Evolutionary conservation across 2,888 invertebrate species (phyloP).

Genomic region (Colostygia pectinataria): DNA sequence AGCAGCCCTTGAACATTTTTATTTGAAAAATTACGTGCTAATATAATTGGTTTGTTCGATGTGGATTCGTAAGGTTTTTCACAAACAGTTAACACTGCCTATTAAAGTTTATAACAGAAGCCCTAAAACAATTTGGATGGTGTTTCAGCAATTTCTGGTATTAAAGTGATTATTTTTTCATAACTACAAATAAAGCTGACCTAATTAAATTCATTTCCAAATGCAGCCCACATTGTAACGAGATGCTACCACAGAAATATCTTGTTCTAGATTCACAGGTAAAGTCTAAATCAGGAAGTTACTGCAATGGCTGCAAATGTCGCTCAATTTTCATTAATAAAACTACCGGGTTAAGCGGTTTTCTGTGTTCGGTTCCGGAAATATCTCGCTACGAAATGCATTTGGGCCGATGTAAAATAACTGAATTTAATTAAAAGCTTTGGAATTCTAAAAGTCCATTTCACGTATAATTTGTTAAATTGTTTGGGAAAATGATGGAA

Average conservation of each 20-base stretch:
- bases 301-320: constrained; percentile 60
- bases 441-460: constrained; percentile 23
- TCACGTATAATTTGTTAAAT: constrained; percentile 4
- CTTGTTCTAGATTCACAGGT: constrained; percentile 73
- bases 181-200: constrained; percentile 10
- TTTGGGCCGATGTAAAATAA: constrained; percentile 29
- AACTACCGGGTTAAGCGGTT: constrained; percentile 76
- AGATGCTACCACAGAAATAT: constrained; percentile 42
- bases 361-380: constrained; percentile 71
- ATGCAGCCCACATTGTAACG: constrained; percentile 16
- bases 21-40: no score
- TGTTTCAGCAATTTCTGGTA: no score
- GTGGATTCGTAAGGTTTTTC: no score
- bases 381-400: constrained; percentile 44
- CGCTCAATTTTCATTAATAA: constrained; percentile 81
- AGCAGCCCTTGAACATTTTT: no score
- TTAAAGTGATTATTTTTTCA: no score
- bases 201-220: constrained; percentile 16
- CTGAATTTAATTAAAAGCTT: constrained; percentile 26
- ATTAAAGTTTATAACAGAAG: no score
- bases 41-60: no score
- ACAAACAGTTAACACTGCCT: no score
- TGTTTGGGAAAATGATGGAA: neutral
- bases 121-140: no score
- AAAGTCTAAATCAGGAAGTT: constrained; percentile 63